A percentile compares a stretch with the other conserved stretches of the same genome.
Evolutionary conservation across 1,140 invertebrate species (phyloP).

Genomic region (Leptinotarsa texana): DNA sequence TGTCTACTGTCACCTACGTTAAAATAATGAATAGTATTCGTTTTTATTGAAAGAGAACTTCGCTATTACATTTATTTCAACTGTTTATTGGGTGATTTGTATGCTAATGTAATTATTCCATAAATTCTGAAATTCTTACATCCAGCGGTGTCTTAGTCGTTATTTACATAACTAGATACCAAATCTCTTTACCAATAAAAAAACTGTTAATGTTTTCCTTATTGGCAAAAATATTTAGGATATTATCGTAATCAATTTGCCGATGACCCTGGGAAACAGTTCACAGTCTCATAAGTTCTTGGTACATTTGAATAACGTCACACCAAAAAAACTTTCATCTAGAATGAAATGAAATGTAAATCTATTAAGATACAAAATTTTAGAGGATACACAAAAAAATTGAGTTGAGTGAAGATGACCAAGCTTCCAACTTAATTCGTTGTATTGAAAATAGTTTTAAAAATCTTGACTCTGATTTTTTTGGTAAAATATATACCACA

Average conservation of each 20-base stretch:
- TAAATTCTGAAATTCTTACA: background rate
- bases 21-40: background rate
- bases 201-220: conserved; percentile 5
- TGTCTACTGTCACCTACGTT: background rate
- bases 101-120: conserved; percentile 19
- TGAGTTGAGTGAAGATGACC: too few species aligned
- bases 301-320: too few species aligned
- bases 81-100: conserved; percentile 9
- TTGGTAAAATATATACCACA: too few species aligned
- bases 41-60: background rate
- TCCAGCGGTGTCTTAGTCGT: background rate
- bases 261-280: background rate
- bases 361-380: too few species aligned
- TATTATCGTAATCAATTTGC: background rate
- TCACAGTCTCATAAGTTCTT: background rate
- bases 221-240: conserved; percentile 13
- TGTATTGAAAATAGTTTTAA: too few species aligned
- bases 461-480: too few species aligned
- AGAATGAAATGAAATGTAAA: too few species aligned
- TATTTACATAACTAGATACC: conserved; percentile 13
- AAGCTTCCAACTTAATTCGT: too few species aligned
- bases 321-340: too few species aligned
- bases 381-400: too few species aligned
- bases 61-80: conserved; percentile 6
- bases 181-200: conserved; percentile 10